Percentiles rank a stretch among this genome's conserved stretches.
Evolutionary conservation across 2,797 vertebrate genomes (phyloP).

Genomic region (Pygocentrus nattereri): DNA sequence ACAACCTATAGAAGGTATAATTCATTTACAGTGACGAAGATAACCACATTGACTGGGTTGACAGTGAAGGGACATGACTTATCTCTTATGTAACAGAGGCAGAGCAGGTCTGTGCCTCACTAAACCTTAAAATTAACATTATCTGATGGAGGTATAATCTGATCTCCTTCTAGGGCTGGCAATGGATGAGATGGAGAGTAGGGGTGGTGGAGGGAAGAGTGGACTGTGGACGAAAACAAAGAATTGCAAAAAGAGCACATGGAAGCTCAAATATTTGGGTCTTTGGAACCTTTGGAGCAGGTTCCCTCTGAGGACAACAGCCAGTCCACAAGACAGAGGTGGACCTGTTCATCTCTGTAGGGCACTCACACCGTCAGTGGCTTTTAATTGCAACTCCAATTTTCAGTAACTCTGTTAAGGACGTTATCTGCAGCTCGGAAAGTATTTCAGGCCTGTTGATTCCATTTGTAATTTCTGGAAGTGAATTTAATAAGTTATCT

Average conservation of each 20-base stretch:
- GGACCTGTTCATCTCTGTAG: constrained; percentile 17
- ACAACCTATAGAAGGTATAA: constrained; percentile 64
- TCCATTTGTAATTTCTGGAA: background rate
- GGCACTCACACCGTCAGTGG: constrained; percentile 21
- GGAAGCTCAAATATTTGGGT: constrained; percentile 7
- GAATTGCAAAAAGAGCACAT: constrained; percentile 5
- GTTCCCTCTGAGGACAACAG: constrained; percentile 48
- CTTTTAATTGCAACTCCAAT: background rate
- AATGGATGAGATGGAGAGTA: constrained; percentile 43
- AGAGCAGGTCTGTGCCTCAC: constrained; percentile 22
- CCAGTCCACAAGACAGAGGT: constrained; percentile 56
- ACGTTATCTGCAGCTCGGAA: constrained; percentile 15
- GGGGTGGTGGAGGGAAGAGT: constrained; percentile 33
- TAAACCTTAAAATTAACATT: constrained; percentile 53
- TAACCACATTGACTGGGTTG: background rate
- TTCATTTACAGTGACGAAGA: constrained; percentile 62
- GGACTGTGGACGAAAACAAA: constrained; percentile 33
- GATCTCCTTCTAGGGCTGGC: constrained; percentile 56
- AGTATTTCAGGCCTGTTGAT: background rate
- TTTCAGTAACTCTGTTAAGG: background rate
- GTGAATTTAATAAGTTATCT: too few species aligned
- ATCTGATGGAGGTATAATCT: constrained; percentile 70
- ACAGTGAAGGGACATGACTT: background rate
- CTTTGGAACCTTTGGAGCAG: constrained; percentile 56
- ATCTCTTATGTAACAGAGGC: constrained; percentile 20